Percentiles rank a stretch among this genome's conserved stretches.
phyloP scores from a whole-genome alignment of 2,113 vertebrate genomes.

The Pituophis catenifer region DNA sequence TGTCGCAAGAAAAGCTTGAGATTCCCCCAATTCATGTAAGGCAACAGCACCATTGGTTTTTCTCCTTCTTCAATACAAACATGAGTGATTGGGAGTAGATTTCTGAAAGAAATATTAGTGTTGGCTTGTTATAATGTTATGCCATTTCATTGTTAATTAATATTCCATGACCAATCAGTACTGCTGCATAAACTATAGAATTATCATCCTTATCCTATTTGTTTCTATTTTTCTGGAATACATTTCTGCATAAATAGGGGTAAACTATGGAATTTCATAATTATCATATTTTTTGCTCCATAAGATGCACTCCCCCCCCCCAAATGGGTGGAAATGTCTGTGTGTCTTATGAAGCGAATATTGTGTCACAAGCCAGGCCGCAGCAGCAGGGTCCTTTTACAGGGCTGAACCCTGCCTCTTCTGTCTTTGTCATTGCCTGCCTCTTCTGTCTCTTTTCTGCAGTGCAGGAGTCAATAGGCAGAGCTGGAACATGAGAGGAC shows the following conservation, averaged over 20 bases:
- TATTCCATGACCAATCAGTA: neutral
- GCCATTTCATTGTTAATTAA: neutral
- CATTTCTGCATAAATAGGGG: neutral
- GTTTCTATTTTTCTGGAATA: neutral
- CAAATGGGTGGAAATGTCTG: too few species aligned
- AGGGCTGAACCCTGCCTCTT: too few species aligned
- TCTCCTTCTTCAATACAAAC: slow-evolving; percentile 96
- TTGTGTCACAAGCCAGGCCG: too few species aligned
- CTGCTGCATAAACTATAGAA: neutral
- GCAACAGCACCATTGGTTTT: slow-evolving; percentile 94
- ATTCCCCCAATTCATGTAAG: slow-evolving; percentile 99
- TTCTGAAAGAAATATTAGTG: slow-evolving; percentile 70
- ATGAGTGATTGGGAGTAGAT: slow-evolving; percentile 92
- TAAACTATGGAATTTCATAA: neutral
- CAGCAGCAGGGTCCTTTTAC: too few species aligned
- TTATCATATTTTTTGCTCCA: too few species aligned
- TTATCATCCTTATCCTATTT: neutral
- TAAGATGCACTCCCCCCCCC: too few species aligned
- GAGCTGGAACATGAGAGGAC: too few species aligned
- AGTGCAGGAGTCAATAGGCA: too few species aligned
- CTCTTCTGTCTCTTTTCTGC: too few species aligned
- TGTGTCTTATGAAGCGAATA: too few species aligned
- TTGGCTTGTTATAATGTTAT: neutral
- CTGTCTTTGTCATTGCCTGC: too few species aligned
- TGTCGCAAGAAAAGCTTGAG: slow-evolving; percentile 96